A percentile compares a stretch with the other conserved stretches of the same genome.
Conservation (phyloP, 2,888 invertebrate genomes). For the Melanostoma mellinum region DNA sequence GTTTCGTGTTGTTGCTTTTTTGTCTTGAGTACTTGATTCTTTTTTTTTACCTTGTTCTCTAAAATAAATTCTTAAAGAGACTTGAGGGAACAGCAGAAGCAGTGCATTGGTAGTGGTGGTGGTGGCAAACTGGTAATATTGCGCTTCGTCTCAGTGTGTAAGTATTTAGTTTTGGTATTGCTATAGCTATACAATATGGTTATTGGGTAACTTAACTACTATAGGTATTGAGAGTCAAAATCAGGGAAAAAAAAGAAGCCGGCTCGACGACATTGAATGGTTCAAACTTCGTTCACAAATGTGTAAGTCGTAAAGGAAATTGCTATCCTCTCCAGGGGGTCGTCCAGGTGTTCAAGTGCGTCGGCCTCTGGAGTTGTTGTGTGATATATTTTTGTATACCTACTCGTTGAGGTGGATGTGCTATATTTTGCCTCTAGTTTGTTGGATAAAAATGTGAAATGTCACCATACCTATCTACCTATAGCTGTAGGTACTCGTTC, state of each 20-base stretch:
- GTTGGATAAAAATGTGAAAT: not conserved
- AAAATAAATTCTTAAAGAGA: slow-evolving; percentile 55
- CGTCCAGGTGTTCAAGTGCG: slow-evolving; percentile 75
- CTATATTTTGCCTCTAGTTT: slow-evolving; percentile 13
- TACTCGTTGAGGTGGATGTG: slow-evolving; percentile 26
- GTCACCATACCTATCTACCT: too few species aligned
- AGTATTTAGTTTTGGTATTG: slow-evolving; percentile 13
- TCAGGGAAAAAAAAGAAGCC: slow-evolving; percentile 38
- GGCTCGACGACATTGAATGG: slow-evolving; percentile 71
- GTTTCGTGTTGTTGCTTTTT: slow-evolving; percentile 65
- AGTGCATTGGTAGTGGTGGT: slow-evolving; percentile 42
- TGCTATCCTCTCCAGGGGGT: slow-evolving; percentile 73
- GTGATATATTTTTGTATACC: slow-evolving; percentile 38
- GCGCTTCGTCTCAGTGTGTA: slow-evolving; percentile 51
- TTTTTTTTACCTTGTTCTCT: slow-evolving; percentile 27
- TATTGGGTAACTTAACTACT: too few species aligned
- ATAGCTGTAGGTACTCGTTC: too few species aligned
- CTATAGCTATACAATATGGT: slow-evolving; percentile 17
- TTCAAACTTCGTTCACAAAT: slow-evolving; percentile 63
- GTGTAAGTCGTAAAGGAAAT: slow-evolving; percentile 70
- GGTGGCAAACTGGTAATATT: not conserved
- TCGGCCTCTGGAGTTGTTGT: slow-evolving; percentile 70
- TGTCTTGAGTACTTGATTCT: slow-evolving; percentile 57
- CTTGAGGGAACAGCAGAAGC: slow-evolving; percentile 46
- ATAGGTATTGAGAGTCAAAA: too few species aligned